Conservation (phyloP, 2,113 vertebrate genomes). For the Cephalopterus ornatus region DNA sequence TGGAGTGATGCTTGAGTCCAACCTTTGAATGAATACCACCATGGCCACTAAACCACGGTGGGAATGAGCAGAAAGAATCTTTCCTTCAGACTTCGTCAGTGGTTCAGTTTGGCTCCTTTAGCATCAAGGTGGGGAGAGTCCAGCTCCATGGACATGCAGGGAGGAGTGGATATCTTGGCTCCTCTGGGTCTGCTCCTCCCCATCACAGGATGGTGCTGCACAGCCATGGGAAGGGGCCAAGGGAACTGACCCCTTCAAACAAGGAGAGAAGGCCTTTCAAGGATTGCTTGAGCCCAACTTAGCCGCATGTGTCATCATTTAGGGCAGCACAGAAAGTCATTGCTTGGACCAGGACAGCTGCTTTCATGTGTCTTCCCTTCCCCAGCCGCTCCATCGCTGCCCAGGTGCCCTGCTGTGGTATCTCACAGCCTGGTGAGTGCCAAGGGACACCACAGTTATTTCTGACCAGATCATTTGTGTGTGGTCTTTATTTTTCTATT, state of each 20-base stretch:
- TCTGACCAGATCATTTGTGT: background rate
- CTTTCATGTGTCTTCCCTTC: background rate
- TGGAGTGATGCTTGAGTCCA: background rate
- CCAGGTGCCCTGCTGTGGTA: fast-evolving
- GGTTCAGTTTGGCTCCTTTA: background rate
- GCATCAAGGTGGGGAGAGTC: background rate
- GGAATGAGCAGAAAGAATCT: background rate
- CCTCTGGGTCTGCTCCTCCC: background rate
- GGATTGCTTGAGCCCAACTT: background rate
- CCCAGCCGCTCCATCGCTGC: fast-evolving
- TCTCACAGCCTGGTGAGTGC: fast-evolving
- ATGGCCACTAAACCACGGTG: background rate
- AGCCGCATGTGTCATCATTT: fast-evolving
- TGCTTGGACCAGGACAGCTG: background rate
- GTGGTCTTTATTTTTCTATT: background rate
- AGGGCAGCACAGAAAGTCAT: background rate
- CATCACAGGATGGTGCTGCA: fast-evolving
- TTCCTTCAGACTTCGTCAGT: background rate
- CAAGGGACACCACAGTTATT: background rate
- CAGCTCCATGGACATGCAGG: too few relatives aligned
- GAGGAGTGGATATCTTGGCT: background rate
- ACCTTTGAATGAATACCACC: background rate
- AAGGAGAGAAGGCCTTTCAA: background rate
- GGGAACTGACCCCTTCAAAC: background rate
- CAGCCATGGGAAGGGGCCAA: background rate